Evolutionary conservation across 2,888 invertebrate species (phyloP).

Genomic region (Spodoptera exigua): DNA sequence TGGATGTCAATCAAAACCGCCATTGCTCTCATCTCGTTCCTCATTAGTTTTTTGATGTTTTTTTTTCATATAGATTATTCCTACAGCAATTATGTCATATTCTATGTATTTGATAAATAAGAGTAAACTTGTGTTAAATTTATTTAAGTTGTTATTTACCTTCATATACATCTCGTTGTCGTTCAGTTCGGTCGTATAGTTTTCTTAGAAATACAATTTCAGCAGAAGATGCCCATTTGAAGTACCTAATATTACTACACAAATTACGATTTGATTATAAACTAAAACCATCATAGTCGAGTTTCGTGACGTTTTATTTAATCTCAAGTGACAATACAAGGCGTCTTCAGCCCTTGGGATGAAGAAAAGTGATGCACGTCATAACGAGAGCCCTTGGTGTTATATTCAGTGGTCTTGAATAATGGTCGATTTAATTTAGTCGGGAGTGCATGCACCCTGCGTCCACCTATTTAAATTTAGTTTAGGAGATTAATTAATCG

Average conservation of each 20-base stretch:
- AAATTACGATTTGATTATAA: slow-evolving; percentile 6
- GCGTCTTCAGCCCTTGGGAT: slow-evolving; percentile 50
- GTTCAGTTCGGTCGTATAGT: no score
- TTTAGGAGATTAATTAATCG: slow-evolving; percentile 85
- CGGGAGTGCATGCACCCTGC: slow-evolving; percentile 64
- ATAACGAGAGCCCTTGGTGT: slow-evolving; percentile 60
- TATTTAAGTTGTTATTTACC: no score
- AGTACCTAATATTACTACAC: not conserved
- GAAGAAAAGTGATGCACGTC: slow-evolving; percentile 68
- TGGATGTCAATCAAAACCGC: slow-evolving; percentile 30
- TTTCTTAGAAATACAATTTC: not conserved
- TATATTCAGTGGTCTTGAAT: slow-evolving; percentile 68
- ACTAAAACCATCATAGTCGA: slow-evolving; percentile 24
- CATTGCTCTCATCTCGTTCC: slow-evolving; percentile 8
- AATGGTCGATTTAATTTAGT: slow-evolving; percentile 73
- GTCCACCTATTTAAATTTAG: slow-evolving; percentile 81
- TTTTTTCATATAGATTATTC: no score
- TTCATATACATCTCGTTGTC: no score
- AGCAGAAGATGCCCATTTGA: no score
- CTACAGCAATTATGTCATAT: no score
- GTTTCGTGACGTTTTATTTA: slow-evolving; percentile 16
- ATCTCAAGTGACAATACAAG: slow-evolving; percentile 44
- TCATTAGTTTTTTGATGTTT: not conserved
- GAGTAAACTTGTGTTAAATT: no score
- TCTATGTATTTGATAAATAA: no score